phyloP scores from a whole-genome alignment of 2,888 invertebrate genomes.

The Erebia epiphron region DNA sequence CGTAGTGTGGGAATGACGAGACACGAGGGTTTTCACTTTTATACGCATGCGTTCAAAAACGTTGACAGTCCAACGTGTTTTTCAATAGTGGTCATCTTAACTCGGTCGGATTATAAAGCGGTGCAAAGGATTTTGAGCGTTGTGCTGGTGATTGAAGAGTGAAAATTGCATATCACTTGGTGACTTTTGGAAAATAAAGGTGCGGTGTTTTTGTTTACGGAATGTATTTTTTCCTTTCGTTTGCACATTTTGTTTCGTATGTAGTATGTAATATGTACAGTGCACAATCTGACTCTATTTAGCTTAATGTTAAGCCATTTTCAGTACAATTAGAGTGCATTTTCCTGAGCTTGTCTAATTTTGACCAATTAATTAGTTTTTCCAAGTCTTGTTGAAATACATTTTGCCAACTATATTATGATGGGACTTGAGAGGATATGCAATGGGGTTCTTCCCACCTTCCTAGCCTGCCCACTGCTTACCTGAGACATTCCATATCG shows the following conservation, averaged over 20 bases:
- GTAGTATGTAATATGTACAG: background rate
- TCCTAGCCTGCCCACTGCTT: too few relatives aligned
- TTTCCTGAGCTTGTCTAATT: background rate
- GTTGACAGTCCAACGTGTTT: conserved; percentile 19
- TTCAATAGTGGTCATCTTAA: background rate
- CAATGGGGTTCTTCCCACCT: too few relatives aligned
- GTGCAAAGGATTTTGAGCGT: background rate
- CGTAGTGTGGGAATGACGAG: background rate
- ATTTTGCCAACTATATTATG: too few relatives aligned
- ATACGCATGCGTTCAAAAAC: conserved; percentile 14
- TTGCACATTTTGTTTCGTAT: background rate
- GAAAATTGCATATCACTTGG: background rate
- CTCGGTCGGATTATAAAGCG: conserved; percentile 6
- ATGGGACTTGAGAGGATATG: too few relatives aligned
- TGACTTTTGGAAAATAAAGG: conserved; percentile 20
- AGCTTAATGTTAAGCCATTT: background rate
- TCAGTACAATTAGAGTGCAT: background rate
- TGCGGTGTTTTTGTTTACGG: conserved; percentile 5
- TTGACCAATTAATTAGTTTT: background rate
- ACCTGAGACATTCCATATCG: too few relatives aligned
- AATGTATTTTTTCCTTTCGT: conserved; percentile 2
- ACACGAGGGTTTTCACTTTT: background rate
- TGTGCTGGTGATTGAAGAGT: background rate
- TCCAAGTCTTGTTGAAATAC: background rate
- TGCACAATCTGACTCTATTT: background rate